These are phyloP conservation scores for Leistus spinibarbis DNA, from an alignment of 2,888 invertebrate genomes.

Conservation along the genomic window DNA sequence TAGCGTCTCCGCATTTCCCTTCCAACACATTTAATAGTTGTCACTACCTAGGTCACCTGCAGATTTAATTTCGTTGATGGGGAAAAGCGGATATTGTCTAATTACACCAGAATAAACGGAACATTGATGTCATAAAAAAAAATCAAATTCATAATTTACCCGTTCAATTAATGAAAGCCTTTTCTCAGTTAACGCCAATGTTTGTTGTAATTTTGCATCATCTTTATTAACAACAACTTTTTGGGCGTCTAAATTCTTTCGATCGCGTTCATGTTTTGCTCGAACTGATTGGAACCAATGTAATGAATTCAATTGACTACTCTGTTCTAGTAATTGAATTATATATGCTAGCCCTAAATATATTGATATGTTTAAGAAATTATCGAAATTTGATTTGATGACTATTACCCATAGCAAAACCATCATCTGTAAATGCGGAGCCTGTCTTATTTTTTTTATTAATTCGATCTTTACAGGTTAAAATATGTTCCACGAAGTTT, in stretches of 20 bases:
- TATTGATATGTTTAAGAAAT: conserved; percentile 11
- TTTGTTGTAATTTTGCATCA: conserved; percentile 92
- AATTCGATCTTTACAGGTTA: conserved; percentile 90
- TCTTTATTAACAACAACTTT: conserved; percentile 61
- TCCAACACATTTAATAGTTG: too few relatives aligned
- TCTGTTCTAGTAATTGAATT: conserved; percentile 86
- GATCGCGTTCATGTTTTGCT: conserved; percentile 72
- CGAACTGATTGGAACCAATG: conserved; percentile 94
- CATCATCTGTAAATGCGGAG: conserved; percentile 96
- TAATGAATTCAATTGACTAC: conserved; percentile 82
- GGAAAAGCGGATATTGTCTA: too few relatives aligned
- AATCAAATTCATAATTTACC: conserved; percentile 51
- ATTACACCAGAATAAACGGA: too few relatives aligned
- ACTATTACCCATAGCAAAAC: conserved; percentile 92
- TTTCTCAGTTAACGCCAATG: conserved; percentile 85
- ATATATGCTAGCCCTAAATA: conserved; percentile 81
- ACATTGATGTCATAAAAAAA: too few relatives aligned
- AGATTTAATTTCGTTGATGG: too few relatives aligned
- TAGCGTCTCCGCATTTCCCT: not conserved
- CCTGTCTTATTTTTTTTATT: conserved; percentile 87
- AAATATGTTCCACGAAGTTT: conserved; percentile 93
- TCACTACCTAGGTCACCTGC: too few relatives aligned
- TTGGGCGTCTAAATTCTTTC: conserved; percentile 62
- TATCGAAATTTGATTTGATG: not conserved
- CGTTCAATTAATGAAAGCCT: conserved; percentile 75